Evolutionary conservation across 35 echinoderm and acorn worm species (phyloP), one percentile per base, ranked within the genome.

Genomic region (Strongylocentrotus purpuratus): DNA sequence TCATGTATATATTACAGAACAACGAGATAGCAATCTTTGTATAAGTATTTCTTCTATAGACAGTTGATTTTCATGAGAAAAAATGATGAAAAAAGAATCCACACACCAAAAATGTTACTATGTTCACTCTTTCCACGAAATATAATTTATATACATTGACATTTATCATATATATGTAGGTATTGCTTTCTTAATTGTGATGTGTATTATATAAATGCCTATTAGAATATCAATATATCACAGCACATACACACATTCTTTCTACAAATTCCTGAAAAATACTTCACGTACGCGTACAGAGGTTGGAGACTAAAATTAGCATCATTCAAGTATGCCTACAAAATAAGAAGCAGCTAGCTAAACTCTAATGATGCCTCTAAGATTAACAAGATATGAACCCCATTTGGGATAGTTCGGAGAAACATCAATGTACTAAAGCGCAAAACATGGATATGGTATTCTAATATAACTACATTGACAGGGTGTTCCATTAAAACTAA

Each of bases 161-260:
- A 78, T 28, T 7, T 89, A 89, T 89, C 32, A 45, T 89, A 41
- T 59, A 89, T 89, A 46, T 89, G 87, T 41, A 41, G 35, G 35
- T 89, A 89, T 89, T 89, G 87, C 87, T 89, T 31, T 89, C 33
- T 89, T 89, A 89, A 45, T 89, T 46, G 65, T 78, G 65, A 89
- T 89, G 31, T 89, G 33, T 89, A 89, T 89, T 15, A 89, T 89
- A 46, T 89, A 45, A 41, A 88, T 46, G 22, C 33, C 61, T 70
- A 78, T 28, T 78, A 78, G 22, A 78, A 78, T 78, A 78, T 78
- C 65, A 22, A 78, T 78, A 78, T 78, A 18, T 78, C 65, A 78
- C 65, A 78, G 45, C 87, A 89, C 87, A 89, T 33, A 86, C 85
- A 86, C 85, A 86, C 85, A 0, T 0, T 86, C 28, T 86, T 45